Base-by-base conservation (phyloP, 2,888 invertebrate species). In the Cactoblastis cactorum region DNA sequence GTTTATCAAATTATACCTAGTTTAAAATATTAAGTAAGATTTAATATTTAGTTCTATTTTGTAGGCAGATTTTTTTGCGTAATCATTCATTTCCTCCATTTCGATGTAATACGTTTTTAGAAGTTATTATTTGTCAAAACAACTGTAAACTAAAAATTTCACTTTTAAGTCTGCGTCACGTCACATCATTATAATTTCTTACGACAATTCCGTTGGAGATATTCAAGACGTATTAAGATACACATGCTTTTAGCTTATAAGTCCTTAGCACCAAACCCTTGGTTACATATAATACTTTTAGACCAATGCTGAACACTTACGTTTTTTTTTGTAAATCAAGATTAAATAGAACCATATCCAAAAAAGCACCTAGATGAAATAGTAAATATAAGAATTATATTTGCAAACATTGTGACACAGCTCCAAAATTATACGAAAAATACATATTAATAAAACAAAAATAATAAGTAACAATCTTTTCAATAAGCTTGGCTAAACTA, bases 301-400 rank as follows among this genome's bases (percentile, higher is more conserved):
- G 84, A 86, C 74, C 83, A 81, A 61, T 76, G 71, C 70, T 85
- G 86, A 85, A 86, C 84, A 85, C 87, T 76, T 81, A 67, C 72
- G 81, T 83, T 78, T 67, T 66, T 67, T 66, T 58, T 61, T 54
- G 37, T 59, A 65, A 67, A 61, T 58, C 56, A 58, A 54, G 55
- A 56, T 49, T 57, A 61, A 57, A 49, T 46, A 49, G 52, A 37
- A 41, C 24, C 49, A 55, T 34, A 43, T 33, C 48, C 53, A 54
- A 57, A 52, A 59, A 56, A 58, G 55, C 55, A 58, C 58, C 58
- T 50, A 54, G 46, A n/a, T n/a, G 50, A 47, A 33, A 59, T 55
- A 52, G 45, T 41, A 47, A 54, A 51, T 52, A 49, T 46, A 2
- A 22, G 28, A 43, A 43, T 43, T 28, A 3, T 28, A 28, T 17